Conservation (phyloP, 2,113 vertebrate genomes). For the Psammodynastes pulverulentus region DNA sequence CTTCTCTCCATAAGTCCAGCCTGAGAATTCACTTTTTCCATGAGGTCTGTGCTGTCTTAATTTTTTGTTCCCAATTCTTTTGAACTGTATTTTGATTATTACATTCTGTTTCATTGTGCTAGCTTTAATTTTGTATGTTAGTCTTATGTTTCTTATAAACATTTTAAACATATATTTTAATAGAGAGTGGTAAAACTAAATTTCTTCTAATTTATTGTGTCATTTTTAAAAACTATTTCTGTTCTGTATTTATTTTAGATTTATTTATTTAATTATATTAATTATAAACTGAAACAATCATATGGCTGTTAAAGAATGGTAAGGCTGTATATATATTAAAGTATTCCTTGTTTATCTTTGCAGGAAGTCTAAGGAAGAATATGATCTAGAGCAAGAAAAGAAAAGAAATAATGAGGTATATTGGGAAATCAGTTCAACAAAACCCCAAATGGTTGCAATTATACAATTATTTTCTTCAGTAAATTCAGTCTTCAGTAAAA, state of each 20-base stretch:
- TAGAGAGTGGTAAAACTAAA: neutral
- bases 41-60: neutral
- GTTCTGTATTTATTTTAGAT: neutral
- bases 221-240: neutral
- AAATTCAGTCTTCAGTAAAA: neutral
- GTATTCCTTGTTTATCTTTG: constrained; percentile 42
- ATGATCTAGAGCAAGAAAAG: constrained; percentile 81
- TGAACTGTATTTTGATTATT: neutral
- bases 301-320: constrained; percentile 10
- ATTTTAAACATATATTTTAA: neutral
- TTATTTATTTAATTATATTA: neutral
- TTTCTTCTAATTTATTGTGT: neutral
- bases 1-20: neutral
- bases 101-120: neutral
- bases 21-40: neutral
- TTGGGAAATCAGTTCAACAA: constrained; percentile 3
- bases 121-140: neutral
- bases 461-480: neutral
- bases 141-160: neutral
- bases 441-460: neutral
- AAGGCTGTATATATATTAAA: neutral
- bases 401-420: constrained; percentile 69
- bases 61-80: neutral
- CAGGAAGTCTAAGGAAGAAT: constrained; percentile 95
- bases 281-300: neutral